phyloP scores from a whole-genome alignment of 2,888 invertebrate genomes.

The Epicampocera succincta region DNA sequence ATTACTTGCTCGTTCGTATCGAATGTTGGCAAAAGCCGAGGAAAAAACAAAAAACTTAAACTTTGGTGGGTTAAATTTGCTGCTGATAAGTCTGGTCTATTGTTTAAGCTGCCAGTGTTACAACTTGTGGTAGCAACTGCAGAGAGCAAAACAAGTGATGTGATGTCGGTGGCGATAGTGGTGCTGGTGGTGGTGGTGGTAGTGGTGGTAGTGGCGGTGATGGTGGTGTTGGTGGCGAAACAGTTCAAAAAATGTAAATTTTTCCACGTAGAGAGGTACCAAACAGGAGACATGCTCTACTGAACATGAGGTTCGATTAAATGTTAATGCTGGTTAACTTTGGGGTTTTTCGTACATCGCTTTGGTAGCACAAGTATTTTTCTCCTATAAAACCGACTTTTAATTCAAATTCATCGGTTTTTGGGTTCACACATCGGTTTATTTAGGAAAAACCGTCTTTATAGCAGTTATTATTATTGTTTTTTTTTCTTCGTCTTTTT shows the following conservation, averaged over 20 bases:
- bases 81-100: slow-evolving; percentile 64
- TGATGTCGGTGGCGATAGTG: slow-evolving; percentile 6
- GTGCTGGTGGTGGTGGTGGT: slow-evolving; percentile 28
- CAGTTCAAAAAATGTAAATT: slow-evolving; percentile 54
- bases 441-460: slow-evolving; percentile 54
- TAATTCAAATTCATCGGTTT: slow-evolving; percentile 69
- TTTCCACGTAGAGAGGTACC: slow-evolving; percentile 68
- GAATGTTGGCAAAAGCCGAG: slow-evolving; percentile 29
- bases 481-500: slow-evolving; percentile 1
- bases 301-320: slow-evolving; percentile 81
- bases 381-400: slow-evolving; percentile 61
- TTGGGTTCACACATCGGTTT: slow-evolving; percentile 69
- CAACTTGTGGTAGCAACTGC: slow-evolving; percentile 39
- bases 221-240: slow-evolving; percentile 28
- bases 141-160: slow-evolving; percentile 42
- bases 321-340: slow-evolving; percentile 81
- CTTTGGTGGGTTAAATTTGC: slow-evolving; percentile 69
- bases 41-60: slow-evolving; percentile 57
- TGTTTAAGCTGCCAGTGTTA: slow-evolving; percentile 69
- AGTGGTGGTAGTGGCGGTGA: slow-evolving; percentile 43
- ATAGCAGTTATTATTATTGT: slow-evolving; percentile 46
- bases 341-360: slow-evolving; percentile 73
- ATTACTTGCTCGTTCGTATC: slow-evolving; percentile 68
- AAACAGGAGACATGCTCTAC: slow-evolving; percentile 81
- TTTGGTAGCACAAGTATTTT: slow-evolving; percentile 42